Evolutionary conservation across 2,797 vertebrate species (phyloP), one percentile per base, ranked within the genome.

Genomic region (Lagodon rhomboides): DNA sequence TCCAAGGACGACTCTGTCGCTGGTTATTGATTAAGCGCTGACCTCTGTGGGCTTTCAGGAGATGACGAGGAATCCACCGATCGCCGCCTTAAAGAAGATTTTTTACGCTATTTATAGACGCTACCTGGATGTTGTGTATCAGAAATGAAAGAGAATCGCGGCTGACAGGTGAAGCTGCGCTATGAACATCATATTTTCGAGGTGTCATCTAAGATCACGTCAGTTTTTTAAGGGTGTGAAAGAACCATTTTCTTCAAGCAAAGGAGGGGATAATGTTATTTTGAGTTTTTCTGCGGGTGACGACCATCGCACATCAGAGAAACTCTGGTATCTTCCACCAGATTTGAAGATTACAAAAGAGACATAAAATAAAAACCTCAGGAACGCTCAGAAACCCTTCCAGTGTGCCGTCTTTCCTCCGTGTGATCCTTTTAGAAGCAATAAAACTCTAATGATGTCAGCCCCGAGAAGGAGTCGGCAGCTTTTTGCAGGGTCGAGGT

Each of bases 371-470:
- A 5, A 64, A 65, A 77, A 66, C 6, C 30, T 34, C 20, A 58
- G 38, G 49, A 18, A 12, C 15, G 43, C 49, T 41, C 23, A 23
- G 12, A 47, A 41, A 53, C 43, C 54, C 44, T n/a, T 65, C 47
- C 60, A 25, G 47, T 9, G 22, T 63, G 47, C 47, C 22, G 2
- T 68, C 75, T 70, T 70, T 69, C 18, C 54, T 73, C 68, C 44
- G 47, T 77, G 11, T 10, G 46, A 81, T 68, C 85, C 84, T 69
- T 68, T 84, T 78, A 65, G 46, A 87, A 62, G 86, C 85, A 91
- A 89, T 90, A 86, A 89, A 80, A 51, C 76, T 75, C 44, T 76
- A 81, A 84, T 79, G 68, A 62, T 76, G 83, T 80, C 83, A 22
- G 78, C 43, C 7, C 43, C 12, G 55, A 75, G 74, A 63, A 18